Evolutionary conservation across 2,113 vertebrate species (phyloP), one percentile per base, ranked within the genome.

Genomic region (Chaenogobius annularis): DNA sequence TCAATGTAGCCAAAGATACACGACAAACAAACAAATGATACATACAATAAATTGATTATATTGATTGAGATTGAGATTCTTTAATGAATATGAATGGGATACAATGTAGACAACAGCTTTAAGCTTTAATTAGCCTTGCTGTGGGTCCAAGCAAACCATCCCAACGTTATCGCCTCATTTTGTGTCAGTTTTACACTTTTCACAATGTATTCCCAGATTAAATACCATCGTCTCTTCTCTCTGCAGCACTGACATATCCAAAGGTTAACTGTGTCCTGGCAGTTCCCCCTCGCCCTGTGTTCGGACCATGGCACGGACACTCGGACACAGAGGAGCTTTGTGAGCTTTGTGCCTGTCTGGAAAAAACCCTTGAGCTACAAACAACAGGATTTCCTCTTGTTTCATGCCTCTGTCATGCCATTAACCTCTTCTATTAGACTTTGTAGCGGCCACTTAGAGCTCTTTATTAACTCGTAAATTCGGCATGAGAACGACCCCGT

Each of bases 351-450:
- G n/a, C n/a, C n/a, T n/a, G n/a, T n/a, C 82, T 62, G 76, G 86
- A 88, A 88, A 31, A 88, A 80, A 85, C 87, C 85, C 87, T 88
- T 78, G 73, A 89, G 82, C 74, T 72, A 79, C 77, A 73, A 87
- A 77, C 78, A 87, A 85, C 82, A 87, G 78, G 83, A 88, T 78
- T 85, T 87, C 84, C 89, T 86, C 75, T 72, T 66, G 75, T 77
- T 85, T 74, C 54, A 84, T 43, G 55, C 69, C 55, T 80, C 15
- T 26, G 67, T 67, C 47, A 69, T 68, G 69, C 62, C 46, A 55
- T 77, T 79, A 79, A 66, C 78, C 63, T 43, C 46, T 35, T 73
- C 77, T 62, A 8, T 47, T 58, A 63, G 17, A 52, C 23, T 54
- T 44, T 66, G 64, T 65, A 77, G 69, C 62, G 47, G 69, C 37